Conservation (phyloP, 2,888 invertebrate genomes). For the Chloroclystis v-ata region DNA sequence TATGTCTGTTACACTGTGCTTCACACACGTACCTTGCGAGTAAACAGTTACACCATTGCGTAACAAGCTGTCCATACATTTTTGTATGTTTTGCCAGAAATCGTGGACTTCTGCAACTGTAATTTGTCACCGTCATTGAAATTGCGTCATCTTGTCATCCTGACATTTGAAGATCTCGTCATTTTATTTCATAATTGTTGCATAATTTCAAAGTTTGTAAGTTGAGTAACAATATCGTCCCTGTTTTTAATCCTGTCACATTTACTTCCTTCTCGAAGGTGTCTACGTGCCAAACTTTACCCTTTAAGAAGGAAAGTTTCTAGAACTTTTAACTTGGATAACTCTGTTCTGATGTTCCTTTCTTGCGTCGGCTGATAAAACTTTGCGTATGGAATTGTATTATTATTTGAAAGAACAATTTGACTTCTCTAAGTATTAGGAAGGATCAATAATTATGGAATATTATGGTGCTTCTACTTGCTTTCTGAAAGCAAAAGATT, state of each 20-base stretch:
- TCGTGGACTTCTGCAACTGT: background rate
- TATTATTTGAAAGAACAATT: background rate
- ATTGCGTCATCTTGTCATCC: slow-evolving; percentile 13
- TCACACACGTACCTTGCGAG: background rate
- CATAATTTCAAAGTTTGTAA: background rate
- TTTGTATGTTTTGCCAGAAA: slow-evolving; percentile 2
- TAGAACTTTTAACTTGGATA: background rate
- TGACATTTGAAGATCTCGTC: slow-evolving; percentile 10
- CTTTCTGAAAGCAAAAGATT: no score
- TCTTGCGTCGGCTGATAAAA: background rate
- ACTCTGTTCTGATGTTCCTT: background rate
- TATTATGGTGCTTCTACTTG: background rate
- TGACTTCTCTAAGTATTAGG: background rate
- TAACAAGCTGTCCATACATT: background rate
- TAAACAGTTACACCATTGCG: background rate
- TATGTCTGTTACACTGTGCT: background rate
- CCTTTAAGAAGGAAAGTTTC: background rate
- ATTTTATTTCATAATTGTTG: slow-evolving; percentile 3
- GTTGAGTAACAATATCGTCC: background rate
- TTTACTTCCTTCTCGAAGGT: background rate
- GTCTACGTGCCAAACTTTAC: background rate
- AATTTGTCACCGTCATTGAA: slow-evolving; percentile 12
- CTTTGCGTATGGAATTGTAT: background rate
- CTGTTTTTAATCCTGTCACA: slow-evolving; percentile 1
- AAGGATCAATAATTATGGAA: no score